Evolutionary conservation across 2,113 vertebrate species (phyloP).

Genomic region (Channa argus): DNA sequence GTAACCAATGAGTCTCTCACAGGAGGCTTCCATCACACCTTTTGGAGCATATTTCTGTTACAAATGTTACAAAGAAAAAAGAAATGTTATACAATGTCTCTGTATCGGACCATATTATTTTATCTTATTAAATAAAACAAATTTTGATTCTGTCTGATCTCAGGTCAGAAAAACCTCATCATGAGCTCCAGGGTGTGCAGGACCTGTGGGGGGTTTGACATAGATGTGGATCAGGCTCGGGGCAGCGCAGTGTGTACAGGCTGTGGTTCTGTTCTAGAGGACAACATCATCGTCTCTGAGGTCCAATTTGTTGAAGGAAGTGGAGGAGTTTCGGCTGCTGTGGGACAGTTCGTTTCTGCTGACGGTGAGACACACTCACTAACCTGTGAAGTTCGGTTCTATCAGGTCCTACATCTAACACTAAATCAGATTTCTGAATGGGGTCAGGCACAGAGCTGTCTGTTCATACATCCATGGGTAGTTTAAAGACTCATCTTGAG

Average conservation of each 20-base stretch:
- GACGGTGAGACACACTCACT: conserved; percentile 84
- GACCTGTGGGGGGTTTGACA: conserved; percentile 90
- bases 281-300: conserved; percentile 98
- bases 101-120: no score
- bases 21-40: no score
- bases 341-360: conserved; percentile 96
- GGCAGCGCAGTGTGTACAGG: conserved; percentile 94
- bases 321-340: conserved; percentile 92
- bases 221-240: conserved; percentile 92
- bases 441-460: neutral
- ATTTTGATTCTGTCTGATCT: no score
- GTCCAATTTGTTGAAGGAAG: conserved; percentile 96
- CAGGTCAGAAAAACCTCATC: conserved; percentile 4
- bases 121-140: no score
- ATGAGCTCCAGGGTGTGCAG: conserved; percentile 90
- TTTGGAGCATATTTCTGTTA: no score
- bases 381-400: no score
- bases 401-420: no score
- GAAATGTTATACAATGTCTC: no score
- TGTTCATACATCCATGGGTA: neutral
- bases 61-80: no score
- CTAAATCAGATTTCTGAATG: neutral
- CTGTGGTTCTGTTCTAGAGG: conserved; percentile 95
- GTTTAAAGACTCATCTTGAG: neutral
- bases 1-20: no score